These are phyloP conservation scores for Schizaphis graminum DNA, from an alignment of 2,888 invertebrate genomes.

Conservation along the genomic window DNA sequence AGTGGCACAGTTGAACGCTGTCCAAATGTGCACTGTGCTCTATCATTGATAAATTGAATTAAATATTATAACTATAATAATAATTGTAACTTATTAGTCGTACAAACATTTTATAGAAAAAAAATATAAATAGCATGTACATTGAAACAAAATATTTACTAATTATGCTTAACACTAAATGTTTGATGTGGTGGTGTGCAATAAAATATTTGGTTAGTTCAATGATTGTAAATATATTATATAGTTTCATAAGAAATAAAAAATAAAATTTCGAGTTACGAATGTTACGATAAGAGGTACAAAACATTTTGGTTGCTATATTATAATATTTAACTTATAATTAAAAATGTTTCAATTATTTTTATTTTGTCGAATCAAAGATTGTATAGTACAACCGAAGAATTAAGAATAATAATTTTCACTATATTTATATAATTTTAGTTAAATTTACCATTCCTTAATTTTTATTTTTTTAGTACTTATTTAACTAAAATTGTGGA, in stretches of 20 bases:
- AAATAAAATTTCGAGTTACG: no score
- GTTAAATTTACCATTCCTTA: no score
- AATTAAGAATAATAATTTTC: no score
- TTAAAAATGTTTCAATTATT: no score
- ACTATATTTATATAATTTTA: no score
- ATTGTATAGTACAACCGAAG: no score
- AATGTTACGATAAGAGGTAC: no score
- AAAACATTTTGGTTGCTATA: no score
- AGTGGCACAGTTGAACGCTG: neutral
- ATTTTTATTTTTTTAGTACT: no score
- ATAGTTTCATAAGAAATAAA: neutral
- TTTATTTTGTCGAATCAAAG: no score
- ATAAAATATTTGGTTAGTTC: neutral
- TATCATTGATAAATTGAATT: neutral
- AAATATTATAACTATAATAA: neutral
- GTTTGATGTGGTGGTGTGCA: neutral
- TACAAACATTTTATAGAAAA: neutral
- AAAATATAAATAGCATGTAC: neutral
- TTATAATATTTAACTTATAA: no score
- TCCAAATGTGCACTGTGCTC: neutral
- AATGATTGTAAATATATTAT: neutral
- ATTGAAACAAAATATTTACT: neutral
- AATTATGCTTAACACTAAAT: neutral
- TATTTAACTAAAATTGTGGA: no score
- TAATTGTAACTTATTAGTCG: neutral